Percentiles rank a stretch among this genome's conserved stretches.
Conservation (phyloP, 2,888 invertebrate genomes). For the Luperina nickerlii region DNA sequence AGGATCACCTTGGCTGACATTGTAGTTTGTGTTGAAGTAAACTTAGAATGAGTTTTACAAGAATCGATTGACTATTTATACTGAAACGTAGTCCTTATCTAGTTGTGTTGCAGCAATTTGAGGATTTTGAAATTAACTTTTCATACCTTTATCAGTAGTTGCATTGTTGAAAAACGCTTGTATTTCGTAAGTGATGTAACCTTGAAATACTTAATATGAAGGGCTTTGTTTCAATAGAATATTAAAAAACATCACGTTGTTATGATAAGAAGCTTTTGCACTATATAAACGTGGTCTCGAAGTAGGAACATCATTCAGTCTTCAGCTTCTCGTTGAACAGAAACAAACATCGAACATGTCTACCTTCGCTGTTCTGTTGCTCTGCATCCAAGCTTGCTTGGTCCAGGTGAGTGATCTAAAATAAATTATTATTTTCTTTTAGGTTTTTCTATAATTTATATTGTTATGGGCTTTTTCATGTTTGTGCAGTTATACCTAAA, state of each 20-base stretch:
- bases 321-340: not conserved
- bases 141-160: not conserved
- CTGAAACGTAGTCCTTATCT: not conserved
- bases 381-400: constrained; percentile 18
- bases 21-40: not conserved
- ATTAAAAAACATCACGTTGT: not conserved
- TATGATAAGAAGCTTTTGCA: not conserved
- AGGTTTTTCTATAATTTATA: not conserved
- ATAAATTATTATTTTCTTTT: too few relatives aligned
- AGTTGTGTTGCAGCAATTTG: constrained; percentile 12
- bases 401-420: constrained; percentile 3
- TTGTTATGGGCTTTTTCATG: not conserved
- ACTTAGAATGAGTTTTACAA: not conserved
- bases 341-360: not conserved
- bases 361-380: constrained; percentile 6
- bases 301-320: not conserved
- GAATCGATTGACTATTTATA: not conserved
- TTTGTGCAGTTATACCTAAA: too few relatives aligned
- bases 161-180: not conserved
- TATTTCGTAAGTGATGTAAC: not conserved
- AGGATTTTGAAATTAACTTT: not conserved
- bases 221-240: not conserved
- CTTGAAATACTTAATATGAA: not conserved
- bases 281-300: not conserved
- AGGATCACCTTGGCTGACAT: constrained; percentile 28